Percentiles rank a stretch among this genome's conserved stretches.
phyloP scores from a whole-genome alignment of 2,797 vertebrate species.

The Pangasius djambal region DNA sequence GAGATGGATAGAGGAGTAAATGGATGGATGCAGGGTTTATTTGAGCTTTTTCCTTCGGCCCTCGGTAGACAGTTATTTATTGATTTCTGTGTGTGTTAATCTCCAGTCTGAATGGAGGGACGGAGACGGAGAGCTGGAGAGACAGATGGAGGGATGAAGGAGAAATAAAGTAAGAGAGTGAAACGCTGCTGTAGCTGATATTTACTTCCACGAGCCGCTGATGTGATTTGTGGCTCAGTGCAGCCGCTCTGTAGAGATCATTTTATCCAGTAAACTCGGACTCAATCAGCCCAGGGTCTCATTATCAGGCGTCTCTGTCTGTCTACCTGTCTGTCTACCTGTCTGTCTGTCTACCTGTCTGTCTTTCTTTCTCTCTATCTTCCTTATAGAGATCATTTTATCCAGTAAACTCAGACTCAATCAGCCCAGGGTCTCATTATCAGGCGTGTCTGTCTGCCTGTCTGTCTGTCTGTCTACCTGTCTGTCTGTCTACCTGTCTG shows the following conservation, averaged over 20 bases:
- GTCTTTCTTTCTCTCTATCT: neutral
- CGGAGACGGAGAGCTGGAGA: neutral
- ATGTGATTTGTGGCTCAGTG: constrained; percentile 3
- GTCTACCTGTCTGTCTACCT: neutral
- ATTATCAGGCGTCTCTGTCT: neutral
- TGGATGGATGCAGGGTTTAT: neutral
- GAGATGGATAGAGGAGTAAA: neutral
- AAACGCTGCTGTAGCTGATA: constrained; percentile 20
- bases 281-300: neutral
- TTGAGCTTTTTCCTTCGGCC: neutral
- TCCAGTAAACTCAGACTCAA: neutral
- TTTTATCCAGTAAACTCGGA: neutral
- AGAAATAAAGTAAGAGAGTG: neutral
- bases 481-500: neutral
- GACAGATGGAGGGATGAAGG: constrained; percentile 2
- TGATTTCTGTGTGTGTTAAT: neutral
- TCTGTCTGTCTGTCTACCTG: neutral
- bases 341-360: neutral
- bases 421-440: neutral
- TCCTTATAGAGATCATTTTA: neutral
- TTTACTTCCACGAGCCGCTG: constrained; percentile 27
- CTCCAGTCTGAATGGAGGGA: neutral
- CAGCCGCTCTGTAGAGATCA: neutral
- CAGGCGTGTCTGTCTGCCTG: neutral
- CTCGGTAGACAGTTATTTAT: neutral